Conservation (phyloP, 35 echinoderm and acorn worm species). For the Lytechinus variegatus region DNA sequence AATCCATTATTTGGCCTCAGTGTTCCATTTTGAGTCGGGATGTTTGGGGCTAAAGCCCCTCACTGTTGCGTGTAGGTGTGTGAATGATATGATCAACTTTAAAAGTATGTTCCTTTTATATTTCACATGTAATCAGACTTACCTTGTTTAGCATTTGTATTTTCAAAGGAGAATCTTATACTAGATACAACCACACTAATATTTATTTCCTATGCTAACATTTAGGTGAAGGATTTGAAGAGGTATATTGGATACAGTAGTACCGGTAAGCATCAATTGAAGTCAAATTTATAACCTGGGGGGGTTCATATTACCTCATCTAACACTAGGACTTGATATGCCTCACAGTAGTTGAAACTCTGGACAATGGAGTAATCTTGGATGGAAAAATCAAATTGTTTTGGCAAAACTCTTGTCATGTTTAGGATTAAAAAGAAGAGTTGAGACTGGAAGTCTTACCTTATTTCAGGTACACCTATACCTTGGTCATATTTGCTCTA, state of each 20-base stretch:
- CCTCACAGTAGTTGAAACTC: too few species aligned
- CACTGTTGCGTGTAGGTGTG: conserved; percentile 29
- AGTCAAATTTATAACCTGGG: too few species aligned
- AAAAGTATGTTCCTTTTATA: neutral
- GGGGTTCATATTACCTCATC: neutral
- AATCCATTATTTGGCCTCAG: neutral
- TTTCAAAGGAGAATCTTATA: neutral
- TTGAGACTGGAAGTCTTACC: too few species aligned
- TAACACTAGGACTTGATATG: too few species aligned
- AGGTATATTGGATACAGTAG: neutral
- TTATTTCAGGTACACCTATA: too few species aligned
- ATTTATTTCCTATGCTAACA: neutral
- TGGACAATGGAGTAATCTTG: too few species aligned
- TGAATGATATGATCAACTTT: conserved; percentile 19
- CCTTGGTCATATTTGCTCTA: too few species aligned
- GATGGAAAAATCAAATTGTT: too few species aligned
- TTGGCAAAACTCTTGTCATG: too few species aligned
- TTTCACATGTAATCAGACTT: conserved; percentile 13
- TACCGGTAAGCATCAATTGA: neutral
- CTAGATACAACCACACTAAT: neutral
- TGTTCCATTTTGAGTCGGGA: neutral
- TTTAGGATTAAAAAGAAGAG: too few species aligned
- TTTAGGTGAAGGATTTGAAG: neutral
- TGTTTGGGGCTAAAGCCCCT: neutral
- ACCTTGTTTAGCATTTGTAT: neutral